Conservation (phyloP, 2,888 invertebrate species). For the Hecatera dysodea region DNA sequence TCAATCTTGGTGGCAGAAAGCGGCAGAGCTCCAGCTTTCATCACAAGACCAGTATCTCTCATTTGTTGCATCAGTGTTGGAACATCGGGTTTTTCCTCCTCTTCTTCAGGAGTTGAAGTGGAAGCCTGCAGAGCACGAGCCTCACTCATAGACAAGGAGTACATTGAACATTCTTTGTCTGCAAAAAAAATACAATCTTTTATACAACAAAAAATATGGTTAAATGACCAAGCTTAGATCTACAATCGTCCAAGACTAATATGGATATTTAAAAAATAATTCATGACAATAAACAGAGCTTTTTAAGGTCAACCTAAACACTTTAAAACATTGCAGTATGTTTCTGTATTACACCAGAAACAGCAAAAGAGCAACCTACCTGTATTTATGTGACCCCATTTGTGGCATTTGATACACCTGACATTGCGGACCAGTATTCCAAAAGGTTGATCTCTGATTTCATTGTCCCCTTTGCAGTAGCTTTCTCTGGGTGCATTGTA, state of each 20-base stretch:
- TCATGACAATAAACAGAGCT: too few species aligned
- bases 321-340: too few species aligned
- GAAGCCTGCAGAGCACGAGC: conserved; percentile 94
- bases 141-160: conserved; percentile 95
- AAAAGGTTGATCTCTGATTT: conserved; percentile 99
- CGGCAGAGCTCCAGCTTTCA: conserved; percentile 94
- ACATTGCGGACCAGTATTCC: conserved; percentile 99
- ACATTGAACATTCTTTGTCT: conserved; percentile 99
- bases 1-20: conserved; percentile 90
- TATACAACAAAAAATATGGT: background rate
- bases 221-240: background rate
- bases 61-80: conserved; percentile 96
- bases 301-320: too few species aligned
- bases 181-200: conserved; percentile 62
- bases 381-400: conserved; percentile 99
- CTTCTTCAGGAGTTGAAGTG: conserved; percentile 93
- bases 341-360: background rate
- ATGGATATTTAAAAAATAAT: too few species aligned
- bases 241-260: background rate
- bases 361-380: conserved; percentile 80
- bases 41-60: conserved; percentile 97
- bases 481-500: conserved; percentile 99
- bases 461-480: conserved; percentile 99
- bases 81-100: conserved; percentile 90
- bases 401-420: conserved; percentile 99